These are phyloP conservation scores for Ifrita kowaldi DNA, from an alignment of 2,113 vertebrate genomes.

Conservation along the genomic window DNA sequence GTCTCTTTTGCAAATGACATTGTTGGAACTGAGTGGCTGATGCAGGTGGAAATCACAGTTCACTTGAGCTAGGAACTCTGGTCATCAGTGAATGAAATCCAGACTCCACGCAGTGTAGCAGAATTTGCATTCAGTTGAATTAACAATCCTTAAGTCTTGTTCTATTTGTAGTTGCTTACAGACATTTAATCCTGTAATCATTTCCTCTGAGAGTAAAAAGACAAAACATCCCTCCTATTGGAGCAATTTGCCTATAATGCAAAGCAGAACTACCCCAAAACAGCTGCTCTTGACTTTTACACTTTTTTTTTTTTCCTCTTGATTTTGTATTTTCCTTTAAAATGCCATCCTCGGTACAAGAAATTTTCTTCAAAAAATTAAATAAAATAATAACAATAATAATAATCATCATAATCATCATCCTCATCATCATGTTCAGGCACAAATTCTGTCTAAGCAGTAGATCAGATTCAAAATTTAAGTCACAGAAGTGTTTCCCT, in stretches of 20 bases:
- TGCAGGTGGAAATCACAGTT: neutral
- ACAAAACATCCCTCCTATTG: neutral
- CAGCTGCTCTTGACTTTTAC: neutral
- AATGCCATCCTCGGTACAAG: neutral
- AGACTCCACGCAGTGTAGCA: neutral
- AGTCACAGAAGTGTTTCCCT: neutral
- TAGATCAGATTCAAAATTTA: neutral
- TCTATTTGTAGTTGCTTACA: slow-evolving; percentile 2
- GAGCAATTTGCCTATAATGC: neutral
- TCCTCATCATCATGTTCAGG: neutral
- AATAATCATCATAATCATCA: neutral
- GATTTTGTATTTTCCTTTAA: neutral
- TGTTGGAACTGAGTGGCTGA: neutral
- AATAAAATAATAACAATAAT: neutral
- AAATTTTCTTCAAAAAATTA: neutral
- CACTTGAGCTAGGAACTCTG: neutral
- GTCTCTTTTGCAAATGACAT: neutral
- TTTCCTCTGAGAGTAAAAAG: neutral
- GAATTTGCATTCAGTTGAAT: neutral
- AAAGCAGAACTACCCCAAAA: neutral
- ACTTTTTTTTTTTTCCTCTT: neutral
- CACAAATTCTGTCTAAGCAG: neutral
- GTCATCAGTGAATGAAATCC: slow-evolving; percentile 12
- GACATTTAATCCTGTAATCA: neutral
- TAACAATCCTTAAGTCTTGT: neutral